phyloP scores from a whole-genome alignment of 53 echinoderm and acorn worm species.

The Crossaster papposus region DNA sequence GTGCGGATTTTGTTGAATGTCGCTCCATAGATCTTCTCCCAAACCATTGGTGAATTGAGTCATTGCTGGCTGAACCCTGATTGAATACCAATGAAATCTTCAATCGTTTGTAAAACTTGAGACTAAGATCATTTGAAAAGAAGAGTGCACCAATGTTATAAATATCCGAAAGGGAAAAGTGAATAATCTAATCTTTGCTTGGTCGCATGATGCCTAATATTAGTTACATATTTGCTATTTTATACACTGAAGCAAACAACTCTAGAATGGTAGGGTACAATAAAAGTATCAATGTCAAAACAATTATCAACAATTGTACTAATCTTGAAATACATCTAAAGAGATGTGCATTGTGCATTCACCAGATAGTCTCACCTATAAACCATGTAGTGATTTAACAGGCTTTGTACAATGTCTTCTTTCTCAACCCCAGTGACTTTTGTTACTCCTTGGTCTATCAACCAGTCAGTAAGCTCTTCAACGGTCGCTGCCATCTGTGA shows the following conservation, averaged over 20 bases:
- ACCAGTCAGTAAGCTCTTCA: constrained; percentile 18
- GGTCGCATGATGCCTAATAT: too few relatives aligned
- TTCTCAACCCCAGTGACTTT: not conserved
- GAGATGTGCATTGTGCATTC: too few relatives aligned
- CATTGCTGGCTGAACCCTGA: not conserved
- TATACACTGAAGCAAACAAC: too few relatives aligned
- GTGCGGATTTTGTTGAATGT: constrained; percentile 4
- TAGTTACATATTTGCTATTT: not conserved
- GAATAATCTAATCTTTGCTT: too few relatives aligned
- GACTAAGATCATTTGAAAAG: too few relatives aligned
- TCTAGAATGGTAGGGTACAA: too few relatives aligned
- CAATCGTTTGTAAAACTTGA: too few relatives aligned
- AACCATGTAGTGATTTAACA: constrained; percentile 27
- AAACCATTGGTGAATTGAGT: not conserved
- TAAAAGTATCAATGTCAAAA: not conserved
- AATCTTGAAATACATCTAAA: too few relatives aligned
- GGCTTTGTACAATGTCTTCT: not conserved
- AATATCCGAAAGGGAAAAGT: too few relatives aligned
- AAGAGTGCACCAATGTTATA: too few relatives aligned
- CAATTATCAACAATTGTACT: not conserved
- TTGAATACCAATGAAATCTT: not conserved
- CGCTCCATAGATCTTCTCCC: not conserved
- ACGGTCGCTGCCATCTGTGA: not conserved
- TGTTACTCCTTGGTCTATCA: constrained; percentile 13
- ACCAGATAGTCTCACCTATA: not conserved